Evolutionary conservation across 2,113 vertebrate species (phyloP).

Genomic region (Merops nubicus): DNA sequence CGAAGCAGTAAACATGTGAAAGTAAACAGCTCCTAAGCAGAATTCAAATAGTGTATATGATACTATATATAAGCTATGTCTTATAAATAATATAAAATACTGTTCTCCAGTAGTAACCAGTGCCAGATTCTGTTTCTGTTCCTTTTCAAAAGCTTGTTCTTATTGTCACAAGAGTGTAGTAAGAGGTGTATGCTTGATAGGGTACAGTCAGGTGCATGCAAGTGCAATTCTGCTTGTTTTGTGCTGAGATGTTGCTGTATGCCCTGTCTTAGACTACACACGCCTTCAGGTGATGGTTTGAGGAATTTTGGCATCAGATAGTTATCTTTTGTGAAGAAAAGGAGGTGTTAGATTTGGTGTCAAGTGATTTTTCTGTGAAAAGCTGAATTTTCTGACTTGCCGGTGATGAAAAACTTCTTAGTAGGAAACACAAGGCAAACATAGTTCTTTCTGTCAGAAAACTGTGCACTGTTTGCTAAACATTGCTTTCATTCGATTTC

Average conservation of each 20-base stretch:
- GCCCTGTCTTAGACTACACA: rapidly evolving
- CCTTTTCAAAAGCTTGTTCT: not conserved
- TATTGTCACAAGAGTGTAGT: rapidly evolving
- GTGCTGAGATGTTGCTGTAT: not conserved
- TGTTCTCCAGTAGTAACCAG: not conserved
- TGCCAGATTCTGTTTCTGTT: not conserved
- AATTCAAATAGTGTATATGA: not conserved
- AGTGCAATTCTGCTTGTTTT: not conserved
- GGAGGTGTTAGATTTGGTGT: rapidly evolving
- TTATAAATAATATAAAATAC: too few species aligned
- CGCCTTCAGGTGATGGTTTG: not conserved
- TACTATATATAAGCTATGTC: too few species aligned
- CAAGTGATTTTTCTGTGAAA: not conserved
- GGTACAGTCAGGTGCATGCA: not conserved
- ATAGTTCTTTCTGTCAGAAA: not conserved
- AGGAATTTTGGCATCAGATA: not conserved
- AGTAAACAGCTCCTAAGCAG: not conserved
- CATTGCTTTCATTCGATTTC: not conserved
- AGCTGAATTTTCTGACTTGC: not conserved
- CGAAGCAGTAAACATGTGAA: not conserved
- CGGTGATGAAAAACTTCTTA: not conserved
- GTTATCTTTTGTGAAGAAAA: not conserved
- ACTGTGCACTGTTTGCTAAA: not conserved
- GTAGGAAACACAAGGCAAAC: not conserved
- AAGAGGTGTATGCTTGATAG: rapidly evolving